A percentile compares a stretch with the other conserved stretches of the same genome.
phyloP scores from a whole-genome alignment of 2,113 vertebrate species.

The Entosphenus tridentatus region DNA sequence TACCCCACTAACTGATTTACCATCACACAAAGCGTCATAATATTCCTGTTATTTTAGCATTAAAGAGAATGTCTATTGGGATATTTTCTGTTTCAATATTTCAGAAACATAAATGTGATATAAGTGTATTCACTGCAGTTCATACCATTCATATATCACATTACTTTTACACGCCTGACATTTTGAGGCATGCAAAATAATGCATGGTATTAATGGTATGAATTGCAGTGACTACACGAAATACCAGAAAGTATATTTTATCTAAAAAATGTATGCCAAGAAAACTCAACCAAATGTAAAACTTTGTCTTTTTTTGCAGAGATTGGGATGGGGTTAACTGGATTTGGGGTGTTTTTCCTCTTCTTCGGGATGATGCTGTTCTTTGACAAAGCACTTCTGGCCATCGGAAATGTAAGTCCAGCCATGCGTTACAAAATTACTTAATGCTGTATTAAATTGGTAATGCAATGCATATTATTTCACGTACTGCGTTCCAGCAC shows the following conservation, averaged over 20 bases:
- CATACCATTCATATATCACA: background rate
- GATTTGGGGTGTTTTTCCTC: slow-evolving; percentile 92
- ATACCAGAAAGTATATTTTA: background rate
- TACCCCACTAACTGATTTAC: too few species aligned
- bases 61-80: too few species aligned
- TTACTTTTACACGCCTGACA: background rate
- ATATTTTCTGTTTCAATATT: too few species aligned
- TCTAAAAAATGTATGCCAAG: background rate
- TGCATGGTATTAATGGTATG: background rate
- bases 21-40: too few species aligned
- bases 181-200: background rate
- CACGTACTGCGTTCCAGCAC: too few species aligned
- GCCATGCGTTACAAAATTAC: too few species aligned
- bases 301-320: slow-evolving; percentile 34
- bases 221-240: background rate
- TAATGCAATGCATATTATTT: too few species aligned
- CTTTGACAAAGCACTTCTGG: slow-evolving; percentile 92
- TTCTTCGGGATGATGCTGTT: slow-evolving; percentile 98
- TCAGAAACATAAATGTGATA: too few species aligned
- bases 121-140: background rate
- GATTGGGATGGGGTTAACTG: slow-evolving; percentile 86
- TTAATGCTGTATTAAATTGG: too few species aligned
- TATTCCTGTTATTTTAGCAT: too few species aligned
- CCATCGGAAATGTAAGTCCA: slow-evolving; percentile 86
- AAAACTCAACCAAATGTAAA: background rate